phyloP scores from a whole-genome alignment of 2,888 invertebrate species.

The Lycocerus yunnanus region DNA sequence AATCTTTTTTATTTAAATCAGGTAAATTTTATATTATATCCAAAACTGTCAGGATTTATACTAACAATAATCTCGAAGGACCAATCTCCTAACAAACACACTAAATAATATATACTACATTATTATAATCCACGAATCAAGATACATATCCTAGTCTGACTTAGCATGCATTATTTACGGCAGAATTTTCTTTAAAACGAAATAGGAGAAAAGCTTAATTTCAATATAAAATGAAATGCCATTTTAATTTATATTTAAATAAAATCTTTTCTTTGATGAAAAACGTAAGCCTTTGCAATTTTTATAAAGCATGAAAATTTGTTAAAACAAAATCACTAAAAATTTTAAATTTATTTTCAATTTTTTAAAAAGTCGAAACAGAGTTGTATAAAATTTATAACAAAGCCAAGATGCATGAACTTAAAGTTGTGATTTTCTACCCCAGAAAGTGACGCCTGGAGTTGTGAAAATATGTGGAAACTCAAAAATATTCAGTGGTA shows the following conservation, averaged over 20 bases:
- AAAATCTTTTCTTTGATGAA: not conserved
- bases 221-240: not conserved
- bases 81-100: not conserved
- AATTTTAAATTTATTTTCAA: not conserved
- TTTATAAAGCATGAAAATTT: not conserved
- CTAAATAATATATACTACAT: not conserved
- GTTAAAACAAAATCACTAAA: not conserved
- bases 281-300: not conserved
- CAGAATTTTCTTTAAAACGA: not conserved
- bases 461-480: slow-evolving; percentile 1
- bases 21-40: not conserved
- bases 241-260: not conserved
- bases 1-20: not conserved
- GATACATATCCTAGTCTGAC: not conserved
- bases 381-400: not conserved
- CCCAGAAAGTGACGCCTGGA: not conserved
- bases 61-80: not conserved
- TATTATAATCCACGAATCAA: not conserved
- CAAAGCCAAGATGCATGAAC: not conserved
- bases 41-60: not conserved
- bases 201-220: not conserved
- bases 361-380: not conserved
- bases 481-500: not conserved
- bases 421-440: not conserved
- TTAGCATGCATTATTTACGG: not conserved